Conservation (phyloP, 2,888 invertebrate genomes). For the Drosophila stalkeri region DNA sequence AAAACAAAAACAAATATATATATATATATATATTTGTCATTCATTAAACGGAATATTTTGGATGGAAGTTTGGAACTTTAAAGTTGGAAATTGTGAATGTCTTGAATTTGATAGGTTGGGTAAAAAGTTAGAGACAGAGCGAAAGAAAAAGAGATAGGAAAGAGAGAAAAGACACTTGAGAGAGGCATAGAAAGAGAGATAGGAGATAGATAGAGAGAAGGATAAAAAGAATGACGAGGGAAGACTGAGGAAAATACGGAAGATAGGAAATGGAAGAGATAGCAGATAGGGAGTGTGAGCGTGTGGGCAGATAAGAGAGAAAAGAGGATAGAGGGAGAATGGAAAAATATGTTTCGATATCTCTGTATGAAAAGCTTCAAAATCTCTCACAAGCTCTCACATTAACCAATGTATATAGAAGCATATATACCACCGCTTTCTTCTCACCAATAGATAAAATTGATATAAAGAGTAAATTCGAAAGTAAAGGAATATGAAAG, state of each 20-base stretch:
- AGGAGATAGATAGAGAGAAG: not conserved
- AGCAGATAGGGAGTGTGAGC: not conserved
- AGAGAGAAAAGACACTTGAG: not conserved
- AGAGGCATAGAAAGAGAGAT: not conserved
- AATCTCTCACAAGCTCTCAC: not conserved
- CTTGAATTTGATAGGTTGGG: not conserved
- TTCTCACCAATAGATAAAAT: not conserved
- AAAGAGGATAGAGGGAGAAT: not conserved
- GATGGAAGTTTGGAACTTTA: not conserved
- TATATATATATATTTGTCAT: not conserved
- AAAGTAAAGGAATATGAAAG: not conserved
- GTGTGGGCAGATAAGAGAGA: not conserved
- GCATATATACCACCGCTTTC: not conserved
- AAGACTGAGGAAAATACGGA: not conserved
- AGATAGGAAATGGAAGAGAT: not conserved
- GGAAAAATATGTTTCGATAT: too few relatives aligned
- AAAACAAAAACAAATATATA: not conserved
- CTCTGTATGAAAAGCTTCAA: too few relatives aligned
- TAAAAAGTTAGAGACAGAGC: not conserved
- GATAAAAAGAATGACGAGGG: not conserved
- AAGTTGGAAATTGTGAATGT: not conserved
- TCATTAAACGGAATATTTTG: conserved; percentile 1
- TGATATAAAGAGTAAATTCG: not conserved
- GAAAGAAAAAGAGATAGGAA: not conserved
- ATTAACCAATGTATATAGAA: not conserved